Percentiles rank a stretch among this genome's conserved stretches.
phyloP scores from a whole-genome alignment of 2,113 vertebrate species.

The Scomber scombrus region DNA sequence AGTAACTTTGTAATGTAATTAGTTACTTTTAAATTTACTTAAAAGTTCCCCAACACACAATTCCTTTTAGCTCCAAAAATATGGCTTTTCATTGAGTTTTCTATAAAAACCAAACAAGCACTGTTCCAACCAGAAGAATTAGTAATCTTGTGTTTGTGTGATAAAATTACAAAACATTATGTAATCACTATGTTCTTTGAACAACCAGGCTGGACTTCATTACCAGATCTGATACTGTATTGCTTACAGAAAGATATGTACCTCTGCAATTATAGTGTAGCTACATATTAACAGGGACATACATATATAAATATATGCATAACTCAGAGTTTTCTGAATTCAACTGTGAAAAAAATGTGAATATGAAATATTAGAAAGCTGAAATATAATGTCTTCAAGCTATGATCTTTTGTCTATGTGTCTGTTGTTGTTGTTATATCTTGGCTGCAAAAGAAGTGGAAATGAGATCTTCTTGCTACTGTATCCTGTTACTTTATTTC shows the following conservation, averaged over 20 bases:
- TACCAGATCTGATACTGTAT: background rate
- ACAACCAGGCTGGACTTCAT: background rate
- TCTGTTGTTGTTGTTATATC: background rate
- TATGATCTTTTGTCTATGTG: background rate
- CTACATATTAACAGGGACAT: background rate
- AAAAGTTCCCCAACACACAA: too few species aligned
- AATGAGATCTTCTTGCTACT: slow-evolving; percentile 1
- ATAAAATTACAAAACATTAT: background rate
- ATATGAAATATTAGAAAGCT: background rate
- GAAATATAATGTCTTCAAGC: background rate
- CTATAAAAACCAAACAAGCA: background rate
- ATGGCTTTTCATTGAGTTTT: too few species aligned
- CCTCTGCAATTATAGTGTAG: background rate
- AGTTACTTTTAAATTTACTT: too few species aligned
- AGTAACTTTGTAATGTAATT: too few species aligned
- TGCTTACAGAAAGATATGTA: background rate
- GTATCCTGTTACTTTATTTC: background rate
- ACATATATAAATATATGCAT: background rate
- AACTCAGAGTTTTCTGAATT: background rate
- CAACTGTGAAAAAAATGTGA: background rate
- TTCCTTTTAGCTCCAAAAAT: too few species aligned
- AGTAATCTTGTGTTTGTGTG: background rate
- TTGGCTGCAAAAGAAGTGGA: background rate
- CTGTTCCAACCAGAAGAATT: background rate
- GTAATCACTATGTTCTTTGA: background rate